phyloP scores from a whole-genome alignment of 2,888 invertebrate species.

The Habrosyne pyritoides region DNA sequence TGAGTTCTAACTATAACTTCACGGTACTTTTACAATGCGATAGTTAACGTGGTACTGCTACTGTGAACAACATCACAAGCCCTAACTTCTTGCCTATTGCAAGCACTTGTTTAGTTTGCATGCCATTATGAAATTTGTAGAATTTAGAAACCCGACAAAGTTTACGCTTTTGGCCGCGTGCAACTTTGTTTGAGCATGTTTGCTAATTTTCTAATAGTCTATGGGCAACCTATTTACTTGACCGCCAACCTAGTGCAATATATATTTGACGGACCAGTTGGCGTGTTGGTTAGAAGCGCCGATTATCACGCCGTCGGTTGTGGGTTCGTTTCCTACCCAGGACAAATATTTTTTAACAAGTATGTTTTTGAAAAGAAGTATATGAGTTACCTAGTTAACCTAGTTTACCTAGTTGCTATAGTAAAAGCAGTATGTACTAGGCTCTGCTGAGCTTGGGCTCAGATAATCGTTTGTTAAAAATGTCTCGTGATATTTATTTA shows the following conservation, averaged over 20 bases:
- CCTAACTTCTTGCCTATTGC: neutral
- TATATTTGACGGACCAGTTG: neutral
- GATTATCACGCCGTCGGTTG: no score
- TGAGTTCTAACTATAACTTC: neutral
- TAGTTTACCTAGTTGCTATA: no score
- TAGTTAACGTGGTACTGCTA: neutral
- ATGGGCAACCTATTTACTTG: neutral
- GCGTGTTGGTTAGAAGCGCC: neutral
- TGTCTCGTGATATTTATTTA: no score
- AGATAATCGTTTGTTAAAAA: no score
- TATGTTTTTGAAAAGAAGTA: no score
- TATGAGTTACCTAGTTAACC: no score
- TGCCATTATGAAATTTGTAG: neutral
- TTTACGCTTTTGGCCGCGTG: neutral
- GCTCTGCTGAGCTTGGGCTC: no score
- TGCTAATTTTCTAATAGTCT: neutral
- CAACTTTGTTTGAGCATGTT: neutral
- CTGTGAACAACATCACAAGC: neutral
- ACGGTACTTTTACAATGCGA: neutral
- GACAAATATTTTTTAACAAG: no score
- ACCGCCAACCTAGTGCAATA: neutral
- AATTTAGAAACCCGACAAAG: neutral
- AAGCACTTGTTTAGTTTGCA: neutral
- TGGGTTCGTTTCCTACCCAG: no score
- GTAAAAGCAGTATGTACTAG: no score